These are phyloP conservation scores for Lepidostoma basale DNA, from an alignment of 1,140 invertebrate species.

Conservation along the genomic window DNA sequence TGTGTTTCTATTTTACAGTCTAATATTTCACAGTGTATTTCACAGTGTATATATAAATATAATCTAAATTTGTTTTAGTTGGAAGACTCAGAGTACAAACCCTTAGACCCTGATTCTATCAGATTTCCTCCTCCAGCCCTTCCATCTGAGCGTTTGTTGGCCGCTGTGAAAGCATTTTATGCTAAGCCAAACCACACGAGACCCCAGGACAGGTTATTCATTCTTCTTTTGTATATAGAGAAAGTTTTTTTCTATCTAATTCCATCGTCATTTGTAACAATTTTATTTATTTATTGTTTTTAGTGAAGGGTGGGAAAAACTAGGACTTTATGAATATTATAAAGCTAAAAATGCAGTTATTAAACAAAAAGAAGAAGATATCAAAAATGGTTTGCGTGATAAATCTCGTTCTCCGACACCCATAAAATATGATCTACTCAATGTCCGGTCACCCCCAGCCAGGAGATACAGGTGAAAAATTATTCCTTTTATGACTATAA, in stretches of 20 bases:
- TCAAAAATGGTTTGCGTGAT: slow-evolving; percentile 70
- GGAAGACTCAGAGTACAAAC: slow-evolving; percentile 89
- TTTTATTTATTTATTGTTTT: slow-evolving; percentile 48
- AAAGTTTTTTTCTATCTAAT: background rate
- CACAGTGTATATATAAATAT: too few relatives aligned
- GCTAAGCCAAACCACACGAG: slow-evolving; percentile 90
- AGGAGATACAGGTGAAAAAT: slow-evolving; percentile 68
- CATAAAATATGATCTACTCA: slow-evolving; percentile 74
- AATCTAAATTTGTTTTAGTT: slow-evolving; percentile 62
- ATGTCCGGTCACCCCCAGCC: slow-evolving; percentile 74
- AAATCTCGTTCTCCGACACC: slow-evolving; percentile 78
- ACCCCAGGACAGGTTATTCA: slow-evolving; percentile 83
- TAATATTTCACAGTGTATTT: too few relatives aligned
- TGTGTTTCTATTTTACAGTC: too few relatives aligned
- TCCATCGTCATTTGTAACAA: slow-evolving; percentile 24
- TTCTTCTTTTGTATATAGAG: background rate
- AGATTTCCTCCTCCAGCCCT: slow-evolving; percentile 91
- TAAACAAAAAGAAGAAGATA: slow-evolving; percentile 88
- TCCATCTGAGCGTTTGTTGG: slow-evolving; percentile 87
- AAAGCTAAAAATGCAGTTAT: slow-evolving; percentile 91
- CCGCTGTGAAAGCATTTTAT: slow-evolving; percentile 95
- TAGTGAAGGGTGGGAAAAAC: slow-evolving; percentile 97
- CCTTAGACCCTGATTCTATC: slow-evolving; percentile 88
- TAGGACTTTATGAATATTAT: slow-evolving; percentile 96
- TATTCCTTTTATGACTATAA: too few relatives aligned